Percentiles rank a stretch among this genome's conserved stretches.
These are phyloP conservation scores for Cheirogaleus major DNA, from an alignment of 2,797 vertebrate species.

Conservation along the genomic window DNA sequence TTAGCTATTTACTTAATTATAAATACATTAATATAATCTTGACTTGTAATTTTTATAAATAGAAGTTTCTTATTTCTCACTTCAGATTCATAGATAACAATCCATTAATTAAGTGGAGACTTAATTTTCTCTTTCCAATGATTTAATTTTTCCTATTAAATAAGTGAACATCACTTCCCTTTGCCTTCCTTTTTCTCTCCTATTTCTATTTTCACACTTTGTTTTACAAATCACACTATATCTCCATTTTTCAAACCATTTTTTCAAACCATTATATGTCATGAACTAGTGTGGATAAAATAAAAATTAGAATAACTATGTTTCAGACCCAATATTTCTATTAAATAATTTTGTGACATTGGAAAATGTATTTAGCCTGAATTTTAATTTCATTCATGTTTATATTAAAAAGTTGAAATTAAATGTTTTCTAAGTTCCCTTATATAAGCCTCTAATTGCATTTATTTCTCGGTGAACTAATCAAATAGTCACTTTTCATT, in stretches of 20 bases:
- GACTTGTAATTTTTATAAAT: not conserved
- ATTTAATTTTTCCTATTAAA: constrained; percentile 6
- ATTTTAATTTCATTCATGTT: not conserved
- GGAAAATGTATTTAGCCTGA: not conserved
- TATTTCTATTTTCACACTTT: not conserved
- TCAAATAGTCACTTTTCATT: not conserved
- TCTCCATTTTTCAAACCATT: not conserved
- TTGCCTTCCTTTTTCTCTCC: not conserved
- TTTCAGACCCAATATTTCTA: not conserved
- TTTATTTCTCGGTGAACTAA: not conserved
- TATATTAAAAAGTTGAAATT: not conserved
- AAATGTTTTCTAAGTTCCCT: not conserved
- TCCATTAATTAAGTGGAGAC: not conserved
- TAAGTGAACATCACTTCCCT: not conserved
- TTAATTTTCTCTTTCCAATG: not conserved
- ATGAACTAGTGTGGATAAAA: not conserved
- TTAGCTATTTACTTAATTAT: not conserved
- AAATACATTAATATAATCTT: not conserved
- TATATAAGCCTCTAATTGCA: not conserved
- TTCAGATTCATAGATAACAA: not conserved
- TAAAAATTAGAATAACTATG: not conserved
- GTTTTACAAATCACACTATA: not conserved
- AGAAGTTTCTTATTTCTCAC: not conserved
- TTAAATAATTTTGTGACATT: not conserved
- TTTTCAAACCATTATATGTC: not conserved